These are phyloP conservation scores for Antigone vipio DNA, from an alignment of 2,113 vertebrate genomes.

Conservation along the genomic window DNA sequence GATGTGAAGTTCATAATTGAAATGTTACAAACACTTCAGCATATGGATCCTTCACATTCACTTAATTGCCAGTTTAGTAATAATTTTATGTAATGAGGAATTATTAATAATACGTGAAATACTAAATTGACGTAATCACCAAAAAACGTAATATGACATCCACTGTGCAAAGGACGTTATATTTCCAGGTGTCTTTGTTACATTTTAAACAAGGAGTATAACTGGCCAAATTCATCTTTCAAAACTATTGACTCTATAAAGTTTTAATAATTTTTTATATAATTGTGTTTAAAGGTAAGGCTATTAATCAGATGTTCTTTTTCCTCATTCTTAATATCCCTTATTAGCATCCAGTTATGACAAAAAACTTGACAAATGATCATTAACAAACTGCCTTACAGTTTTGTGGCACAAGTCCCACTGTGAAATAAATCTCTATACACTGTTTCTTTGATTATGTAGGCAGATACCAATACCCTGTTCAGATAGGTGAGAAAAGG, in stretches of 20 bases:
- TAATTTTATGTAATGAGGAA: slow-evolving; percentile 84
- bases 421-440: background rate
- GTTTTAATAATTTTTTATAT: slow-evolving; percentile 31
- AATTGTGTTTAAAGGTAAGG: slow-evolving; percentile 28
- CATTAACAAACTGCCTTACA: background rate
- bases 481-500: background rate
- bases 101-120: slow-evolving; percentile 82
- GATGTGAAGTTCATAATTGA: slow-evolving; percentile 79
- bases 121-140: slow-evolving; percentile 79
- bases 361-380: slow-evolving; percentile 22
- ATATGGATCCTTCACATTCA: slow-evolving; percentile 83
- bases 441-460: background rate
- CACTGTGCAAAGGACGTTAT: slow-evolving; percentile 53
- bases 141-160: slow-evolving; percentile 76
- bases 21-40: slow-evolving; percentile 80
- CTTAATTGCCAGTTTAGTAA: slow-evolving; percentile 84
- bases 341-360: slow-evolving; percentile 37
- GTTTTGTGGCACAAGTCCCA: background rate
- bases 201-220: slow-evolving; percentile 50
- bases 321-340: background rate
- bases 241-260: slow-evolving; percentile 20
- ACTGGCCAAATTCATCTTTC: slow-evolving; percentile 45
- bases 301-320: slow-evolving; percentile 29
- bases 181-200: slow-evolving; percentile 68
- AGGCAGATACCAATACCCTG: background rate